Conservation (phyloP, 2,888 invertebrate species). For the Caenorhabditis becei region DNA sequence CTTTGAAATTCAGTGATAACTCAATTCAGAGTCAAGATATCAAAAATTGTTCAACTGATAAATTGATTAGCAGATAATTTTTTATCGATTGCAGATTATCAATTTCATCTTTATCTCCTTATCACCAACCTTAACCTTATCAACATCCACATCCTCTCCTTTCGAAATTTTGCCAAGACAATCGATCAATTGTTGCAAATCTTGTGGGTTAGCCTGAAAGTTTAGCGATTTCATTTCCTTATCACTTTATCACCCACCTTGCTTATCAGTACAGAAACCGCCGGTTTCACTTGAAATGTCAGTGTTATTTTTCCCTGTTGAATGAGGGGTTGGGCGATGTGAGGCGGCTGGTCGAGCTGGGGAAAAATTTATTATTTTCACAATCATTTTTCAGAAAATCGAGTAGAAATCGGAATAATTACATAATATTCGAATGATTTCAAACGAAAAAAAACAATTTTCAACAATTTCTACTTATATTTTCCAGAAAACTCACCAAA, state of each 20-base stretch:
- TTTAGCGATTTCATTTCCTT: not conserved
- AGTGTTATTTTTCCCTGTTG: constrained; percentile 32
- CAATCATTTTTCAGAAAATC: too few species aligned
- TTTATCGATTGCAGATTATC: too few species aligned
- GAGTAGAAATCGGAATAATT: not conserved
- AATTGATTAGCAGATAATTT: too few species aligned
- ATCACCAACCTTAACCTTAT: constrained; percentile 8
- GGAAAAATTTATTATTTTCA: too few species aligned
- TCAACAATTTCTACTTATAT: not conserved
- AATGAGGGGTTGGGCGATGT: not conserved
- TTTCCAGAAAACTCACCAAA: not conserved
- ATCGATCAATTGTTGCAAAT: not conserved
- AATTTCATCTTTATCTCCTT: too few species aligned
- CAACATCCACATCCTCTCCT: constrained; percentile 22
- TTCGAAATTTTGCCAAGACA: constrained; percentile 8
- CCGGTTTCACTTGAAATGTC: constrained; percentile 17
- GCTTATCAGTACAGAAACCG: constrained; percentile 22
- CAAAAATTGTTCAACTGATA: too few species aligned
- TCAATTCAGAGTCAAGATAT: too few species aligned
- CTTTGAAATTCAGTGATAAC: too few species aligned
- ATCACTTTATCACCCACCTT: constrained; percentile 1
- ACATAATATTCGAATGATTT: not conserved
- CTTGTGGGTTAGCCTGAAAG: constrained; percentile 20
- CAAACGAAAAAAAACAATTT: not conserved
- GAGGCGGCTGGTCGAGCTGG: constrained; percentile 31